These are phyloP conservation scores for Notolepis coatsorum DNA, from an alignment of 2,797 vertebrate species.

Conservation along the genomic window DNA sequence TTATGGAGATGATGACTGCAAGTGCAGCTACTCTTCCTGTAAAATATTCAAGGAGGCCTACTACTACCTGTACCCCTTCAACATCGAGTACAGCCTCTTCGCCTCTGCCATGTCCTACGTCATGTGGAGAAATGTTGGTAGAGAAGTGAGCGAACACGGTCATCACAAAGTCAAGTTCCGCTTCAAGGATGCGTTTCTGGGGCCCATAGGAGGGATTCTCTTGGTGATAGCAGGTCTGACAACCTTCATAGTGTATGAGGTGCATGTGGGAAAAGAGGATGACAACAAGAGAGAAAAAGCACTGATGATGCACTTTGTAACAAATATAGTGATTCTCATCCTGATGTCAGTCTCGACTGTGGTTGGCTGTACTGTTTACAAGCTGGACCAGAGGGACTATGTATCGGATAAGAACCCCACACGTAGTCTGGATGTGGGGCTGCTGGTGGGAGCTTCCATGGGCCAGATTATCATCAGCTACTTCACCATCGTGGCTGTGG, in stretches of 20 bases:
- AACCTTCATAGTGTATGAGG: slow-evolving; percentile 90
- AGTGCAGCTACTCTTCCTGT: slow-evolving; percentile 86
- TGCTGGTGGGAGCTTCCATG: slow-evolving; percentile 91
- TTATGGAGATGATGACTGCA: slow-evolving; percentile 69
- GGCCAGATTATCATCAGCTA: slow-evolving; percentile 94
- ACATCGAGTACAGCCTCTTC: slow-evolving; percentile 97
- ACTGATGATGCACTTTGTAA: slow-evolving; percentile 87
- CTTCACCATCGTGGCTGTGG: slow-evolving; percentile 90
- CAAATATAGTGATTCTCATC: slow-evolving; percentile 86
- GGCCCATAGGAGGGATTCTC: slow-evolving; percentile 75
- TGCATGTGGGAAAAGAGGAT: slow-evolving; percentile 80
- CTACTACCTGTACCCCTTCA: slow-evolving; percentile 96
- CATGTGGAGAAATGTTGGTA: slow-evolving; percentile 97
- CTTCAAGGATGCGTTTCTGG: slow-evolving; percentile 79
- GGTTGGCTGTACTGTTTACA: slow-evolving; percentile 84
- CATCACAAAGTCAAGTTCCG: slow-evolving; percentile 78
- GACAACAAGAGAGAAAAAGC: slow-evolving; percentile 59
- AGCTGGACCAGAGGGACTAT: slow-evolving; percentile 88
- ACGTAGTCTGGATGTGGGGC: slow-evolving; percentile 89
- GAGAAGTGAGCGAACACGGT: slow-evolving; percentile 74
- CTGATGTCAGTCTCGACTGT: slow-evolving; percentile 86
- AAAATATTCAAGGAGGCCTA: slow-evolving; percentile 88
- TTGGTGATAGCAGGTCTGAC: slow-evolving; percentile 85
- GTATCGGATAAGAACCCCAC: slow-evolving; percentile 92
- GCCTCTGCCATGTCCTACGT: slow-evolving; percentile 94